These are phyloP conservation scores for Cossypha polioptera DNA, from an alignment of 2,797 vertebrate genomes.

Conservation along the genomic window DNA sequence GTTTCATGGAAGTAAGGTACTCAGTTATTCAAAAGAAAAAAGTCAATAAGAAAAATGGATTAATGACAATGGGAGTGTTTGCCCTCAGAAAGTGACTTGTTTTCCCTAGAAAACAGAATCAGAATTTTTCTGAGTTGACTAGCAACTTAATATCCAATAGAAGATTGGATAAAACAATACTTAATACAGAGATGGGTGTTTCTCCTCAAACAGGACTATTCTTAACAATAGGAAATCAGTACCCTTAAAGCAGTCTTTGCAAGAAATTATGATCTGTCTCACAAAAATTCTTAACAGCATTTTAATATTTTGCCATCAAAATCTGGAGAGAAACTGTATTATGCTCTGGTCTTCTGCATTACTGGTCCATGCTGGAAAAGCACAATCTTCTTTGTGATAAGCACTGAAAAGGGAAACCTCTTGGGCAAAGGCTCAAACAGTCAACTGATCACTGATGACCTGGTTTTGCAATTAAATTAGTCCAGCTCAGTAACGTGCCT, in stretches of 20 bases:
- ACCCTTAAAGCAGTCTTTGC: neutral
- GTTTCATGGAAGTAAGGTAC: neutral
- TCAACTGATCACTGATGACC: neutral
- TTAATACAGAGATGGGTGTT: neutral
- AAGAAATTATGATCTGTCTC: neutral
- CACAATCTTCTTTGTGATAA: neutral
- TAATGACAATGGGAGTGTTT: neutral
- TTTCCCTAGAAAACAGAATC: neutral
- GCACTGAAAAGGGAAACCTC: neutral
- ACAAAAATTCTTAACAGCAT: neutral
- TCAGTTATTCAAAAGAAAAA: neutral
- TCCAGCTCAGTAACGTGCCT: neutral
- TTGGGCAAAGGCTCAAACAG: neutral
- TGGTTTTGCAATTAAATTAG: neutral
- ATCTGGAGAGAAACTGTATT: neutral
- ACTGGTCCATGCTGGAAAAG: neutral
- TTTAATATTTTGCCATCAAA: neutral
- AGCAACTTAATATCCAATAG: neutral
- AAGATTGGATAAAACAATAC: neutral
- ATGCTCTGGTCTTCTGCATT: neutral
- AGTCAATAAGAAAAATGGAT: neutral
- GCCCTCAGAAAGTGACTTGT: neutral
- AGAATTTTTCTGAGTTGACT: neutral
- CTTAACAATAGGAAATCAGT: neutral
- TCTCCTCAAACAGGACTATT: neutral